Evolutionary conservation across 2,797 vertebrate genomes (phyloP).

Genomic region (Platalea minor): DNA sequence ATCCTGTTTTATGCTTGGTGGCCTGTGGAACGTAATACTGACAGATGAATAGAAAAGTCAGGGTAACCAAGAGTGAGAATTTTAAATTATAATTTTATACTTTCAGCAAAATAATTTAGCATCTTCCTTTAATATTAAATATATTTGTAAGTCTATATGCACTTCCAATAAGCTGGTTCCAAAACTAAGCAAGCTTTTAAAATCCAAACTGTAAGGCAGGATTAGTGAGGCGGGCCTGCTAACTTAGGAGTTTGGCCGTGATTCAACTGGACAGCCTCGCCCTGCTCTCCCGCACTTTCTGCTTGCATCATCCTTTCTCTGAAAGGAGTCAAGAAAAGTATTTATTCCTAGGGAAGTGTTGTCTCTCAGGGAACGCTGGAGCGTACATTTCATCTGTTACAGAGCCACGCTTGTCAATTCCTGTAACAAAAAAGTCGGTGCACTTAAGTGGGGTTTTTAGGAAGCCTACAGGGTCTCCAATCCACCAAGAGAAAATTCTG

Average conservation of each 20-base stretch:
- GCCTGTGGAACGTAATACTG: background rate
- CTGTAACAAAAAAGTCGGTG: background rate
- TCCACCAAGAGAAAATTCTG: background rate
- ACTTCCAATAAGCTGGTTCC: background rate
- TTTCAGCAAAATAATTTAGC: background rate
- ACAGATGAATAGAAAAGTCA: background rate
- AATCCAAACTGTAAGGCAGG: background rate
- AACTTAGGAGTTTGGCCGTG: accelerated
- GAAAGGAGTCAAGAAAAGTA: background rate
- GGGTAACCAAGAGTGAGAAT: background rate
- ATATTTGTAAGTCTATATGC: background rate
- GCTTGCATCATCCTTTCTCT: background rate
- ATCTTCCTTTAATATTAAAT: background rate
- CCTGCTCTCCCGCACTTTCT: background rate
- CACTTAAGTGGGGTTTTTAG: background rate
- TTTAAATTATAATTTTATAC: background rate
- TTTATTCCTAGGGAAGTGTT: accelerated
- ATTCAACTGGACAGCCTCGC: background rate
- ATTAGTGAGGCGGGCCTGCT: background rate
- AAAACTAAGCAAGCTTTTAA: background rate
- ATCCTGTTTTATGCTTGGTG: background rate
- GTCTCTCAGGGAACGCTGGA: background rate
- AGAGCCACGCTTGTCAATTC: background rate
- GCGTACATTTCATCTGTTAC: background rate
- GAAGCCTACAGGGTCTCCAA: background rate